Percentiles rank a stretch among this genome's conserved stretches.
phyloP scores from a whole-genome alignment of 2,888 invertebrate genomes.

The Deilephila porcellus region DNA sequence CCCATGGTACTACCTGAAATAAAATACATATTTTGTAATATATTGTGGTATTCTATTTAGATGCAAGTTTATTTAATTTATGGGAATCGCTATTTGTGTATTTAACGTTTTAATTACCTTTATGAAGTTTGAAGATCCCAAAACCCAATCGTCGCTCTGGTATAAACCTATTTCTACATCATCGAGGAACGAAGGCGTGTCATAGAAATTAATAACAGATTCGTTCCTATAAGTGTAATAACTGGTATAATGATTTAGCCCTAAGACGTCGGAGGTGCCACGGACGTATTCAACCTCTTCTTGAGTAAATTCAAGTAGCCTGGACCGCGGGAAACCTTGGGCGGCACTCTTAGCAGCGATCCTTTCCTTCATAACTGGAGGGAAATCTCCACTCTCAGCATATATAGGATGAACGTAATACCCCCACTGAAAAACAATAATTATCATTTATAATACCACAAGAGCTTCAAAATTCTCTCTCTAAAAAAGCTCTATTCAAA shows the following conservation, averaged over 20 bases:
- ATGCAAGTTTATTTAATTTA: neutral
- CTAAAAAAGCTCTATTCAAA: too few species aligned
- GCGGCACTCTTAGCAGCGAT: slow-evolving; percentile 79
- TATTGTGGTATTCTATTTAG: neutral
- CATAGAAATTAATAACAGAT: slow-evolving; percentile 41
- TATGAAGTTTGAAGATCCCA: slow-evolving; percentile 41
- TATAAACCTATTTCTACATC: slow-evolving; percentile 44
- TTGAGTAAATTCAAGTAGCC: slow-evolving; percentile 70
- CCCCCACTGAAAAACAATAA: slow-evolving; percentile 66
- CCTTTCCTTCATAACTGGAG: slow-evolving; percentile 81
- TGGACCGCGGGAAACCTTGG: slow-evolving; percentile 71
- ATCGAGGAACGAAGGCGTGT: slow-evolving; percentile 48
- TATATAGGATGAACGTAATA: slow-evolving; percentile 86
- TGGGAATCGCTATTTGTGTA: neutral
- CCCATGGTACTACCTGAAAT: slow-evolving; percentile 73
- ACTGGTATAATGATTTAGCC: slow-evolving; percentile 87
- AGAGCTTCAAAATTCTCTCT: too few species aligned
- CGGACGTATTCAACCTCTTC: slow-evolving; percentile 64
- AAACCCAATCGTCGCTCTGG: slow-evolving; percentile 44
- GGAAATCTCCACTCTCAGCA: slow-evolving; percentile 84
- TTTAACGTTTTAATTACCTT: slow-evolving; percentile 35
- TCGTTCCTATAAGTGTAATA: slow-evolving; percentile 54
- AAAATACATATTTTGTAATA: neutral
- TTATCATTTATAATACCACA: too few species aligned
- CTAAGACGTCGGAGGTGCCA: slow-evolving; percentile 59